These are phyloP conservation scores for Phyllotreta striolata DNA, from an alignment of 2,888 invertebrate genomes.

Conservation along the genomic window DNA sequence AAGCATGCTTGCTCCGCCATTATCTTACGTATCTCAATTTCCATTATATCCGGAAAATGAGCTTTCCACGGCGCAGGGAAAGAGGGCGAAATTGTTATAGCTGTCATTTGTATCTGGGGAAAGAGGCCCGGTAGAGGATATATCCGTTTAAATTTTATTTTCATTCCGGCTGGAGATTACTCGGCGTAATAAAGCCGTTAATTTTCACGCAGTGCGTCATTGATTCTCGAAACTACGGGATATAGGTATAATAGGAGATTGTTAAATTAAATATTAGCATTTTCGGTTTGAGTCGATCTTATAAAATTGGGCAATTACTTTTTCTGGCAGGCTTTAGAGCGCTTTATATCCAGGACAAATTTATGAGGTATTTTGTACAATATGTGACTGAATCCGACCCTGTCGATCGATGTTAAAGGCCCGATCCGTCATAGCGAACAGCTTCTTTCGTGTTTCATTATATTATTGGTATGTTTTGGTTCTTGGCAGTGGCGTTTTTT, in stretches of 20 bases:
- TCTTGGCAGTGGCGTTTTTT: constrained; percentile 12
- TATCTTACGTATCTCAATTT: constrained; percentile 31
- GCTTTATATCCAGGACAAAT: too few species aligned
- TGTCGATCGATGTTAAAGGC: too few species aligned
- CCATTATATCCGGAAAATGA: constrained; percentile 31
- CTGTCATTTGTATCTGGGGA: constrained; percentile 26
- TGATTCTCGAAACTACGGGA: too few species aligned
- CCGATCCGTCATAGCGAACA: background rate
- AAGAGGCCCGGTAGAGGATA: constrained; percentile 13
- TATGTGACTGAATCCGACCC: too few species aligned
- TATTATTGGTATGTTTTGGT: constrained; percentile 12
- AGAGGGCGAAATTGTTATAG: constrained; percentile 26
- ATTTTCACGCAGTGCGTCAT: background rate
- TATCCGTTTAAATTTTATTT: constrained; percentile 31
- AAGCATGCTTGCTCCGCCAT: constrained; percentile 26
- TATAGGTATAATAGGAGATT: too few species aligned
- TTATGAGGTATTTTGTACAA: too few species aligned
- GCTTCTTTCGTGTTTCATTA: constrained; percentile 13
- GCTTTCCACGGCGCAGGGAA: constrained; percentile 22
- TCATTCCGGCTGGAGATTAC: constrained; percentile 23
- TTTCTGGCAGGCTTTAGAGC: too few species aligned
- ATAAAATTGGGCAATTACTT: too few species aligned
- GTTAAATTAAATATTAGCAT: too few species aligned
- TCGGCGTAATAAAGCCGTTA: constrained; percentile 1
- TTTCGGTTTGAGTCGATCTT: too few species aligned